Conservation (phyloP, 2,797 vertebrate species). For the Fistularia commersonii region DNA sequence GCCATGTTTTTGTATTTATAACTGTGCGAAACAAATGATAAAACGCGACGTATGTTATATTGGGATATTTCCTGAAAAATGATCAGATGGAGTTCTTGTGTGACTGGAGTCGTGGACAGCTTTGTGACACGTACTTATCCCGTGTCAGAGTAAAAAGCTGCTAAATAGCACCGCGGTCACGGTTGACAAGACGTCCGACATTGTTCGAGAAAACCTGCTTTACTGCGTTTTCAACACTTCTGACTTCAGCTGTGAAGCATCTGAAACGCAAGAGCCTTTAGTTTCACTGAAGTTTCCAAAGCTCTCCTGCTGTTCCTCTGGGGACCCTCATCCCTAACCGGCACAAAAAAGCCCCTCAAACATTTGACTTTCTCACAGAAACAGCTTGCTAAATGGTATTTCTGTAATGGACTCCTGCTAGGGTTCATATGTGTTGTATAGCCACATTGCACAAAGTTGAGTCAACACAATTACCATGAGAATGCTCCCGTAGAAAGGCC, state of each 20-base stretch:
- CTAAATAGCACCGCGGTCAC: slow-evolving; percentile 59
- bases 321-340: slow-evolving; percentile 66
- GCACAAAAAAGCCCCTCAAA: slow-evolving; percentile 75
- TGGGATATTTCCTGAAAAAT: no score
- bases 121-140: slow-evolving; percentile 45
- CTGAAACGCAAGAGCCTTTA: slow-evolving; percentile 71
- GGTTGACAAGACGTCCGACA: slow-evolving; percentile 60
- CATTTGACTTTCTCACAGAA: slow-evolving; percentile 85
- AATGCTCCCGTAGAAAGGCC: slow-evolving; percentile 74
- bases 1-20: no score
- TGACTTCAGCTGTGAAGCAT: slow-evolving; percentile 75
- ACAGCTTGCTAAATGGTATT: slow-evolving; percentile 84
- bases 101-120: slow-evolving; percentile 1
- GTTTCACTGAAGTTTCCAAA: slow-evolving; percentile 67
- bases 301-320: slow-evolving; percentile 71
- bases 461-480: slow-evolving; percentile 86
- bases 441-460: slow-evolving; percentile 80
- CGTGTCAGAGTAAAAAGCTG: slow-evolving; percentile 36
- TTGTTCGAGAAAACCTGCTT: slow-evolving; percentile 63
- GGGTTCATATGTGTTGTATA: slow-evolving; percentile 84
- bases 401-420: slow-evolving; percentile 85
- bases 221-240: slow-evolving; percentile 71
- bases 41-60: no score
- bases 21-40: no score
- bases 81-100: background rate